A percentile compares a stretch with the other conserved stretches of the same genome.
Conservation (phyloP, 2,113 vertebrate genomes). For the Centropus unirufus region DNA sequence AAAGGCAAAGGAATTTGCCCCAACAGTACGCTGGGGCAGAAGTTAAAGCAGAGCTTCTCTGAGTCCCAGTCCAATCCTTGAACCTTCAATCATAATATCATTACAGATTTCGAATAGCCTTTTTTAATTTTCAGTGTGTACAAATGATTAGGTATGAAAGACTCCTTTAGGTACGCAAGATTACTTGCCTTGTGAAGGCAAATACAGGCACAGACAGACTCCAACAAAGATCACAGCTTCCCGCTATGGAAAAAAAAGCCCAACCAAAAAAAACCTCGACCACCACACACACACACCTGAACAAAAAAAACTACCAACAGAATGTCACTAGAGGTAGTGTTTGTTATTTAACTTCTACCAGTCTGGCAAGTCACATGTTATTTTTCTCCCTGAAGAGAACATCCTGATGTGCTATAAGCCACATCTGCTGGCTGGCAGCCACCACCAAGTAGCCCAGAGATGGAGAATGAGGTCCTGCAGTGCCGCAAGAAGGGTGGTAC, state of each 20-base stretch:
- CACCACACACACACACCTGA: no score
- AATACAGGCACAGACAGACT: neutral
- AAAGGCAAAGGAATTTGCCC: constrained; percentile 27
- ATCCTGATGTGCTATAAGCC: neutral
- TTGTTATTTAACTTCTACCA: neutral
- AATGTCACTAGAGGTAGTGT: neutral
- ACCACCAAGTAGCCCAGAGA: neutral
- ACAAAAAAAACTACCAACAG: neutral
- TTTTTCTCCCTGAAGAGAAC: neutral
- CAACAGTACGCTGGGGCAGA: neutral
- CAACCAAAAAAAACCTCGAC: no score
- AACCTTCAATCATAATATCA: neutral
- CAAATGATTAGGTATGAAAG: neutral
- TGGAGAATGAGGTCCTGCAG: neutral
- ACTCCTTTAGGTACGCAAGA: no score
- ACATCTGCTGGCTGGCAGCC: neutral
- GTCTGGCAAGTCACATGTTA: neutral
- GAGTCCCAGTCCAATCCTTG: neutral
- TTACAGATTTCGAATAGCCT: neutral
- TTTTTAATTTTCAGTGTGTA: neutral
- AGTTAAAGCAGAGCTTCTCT: constrained; percentile 11
- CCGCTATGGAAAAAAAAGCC: no score
- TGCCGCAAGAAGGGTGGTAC: neutral
- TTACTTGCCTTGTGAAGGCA: neutral
- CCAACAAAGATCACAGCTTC: neutral